A percentile compares a stretch with the other conserved stretches of the same genome.
Conservation (phyloP, 2,888 invertebrate genomes). For the Fabriciana adippe region DNA sequence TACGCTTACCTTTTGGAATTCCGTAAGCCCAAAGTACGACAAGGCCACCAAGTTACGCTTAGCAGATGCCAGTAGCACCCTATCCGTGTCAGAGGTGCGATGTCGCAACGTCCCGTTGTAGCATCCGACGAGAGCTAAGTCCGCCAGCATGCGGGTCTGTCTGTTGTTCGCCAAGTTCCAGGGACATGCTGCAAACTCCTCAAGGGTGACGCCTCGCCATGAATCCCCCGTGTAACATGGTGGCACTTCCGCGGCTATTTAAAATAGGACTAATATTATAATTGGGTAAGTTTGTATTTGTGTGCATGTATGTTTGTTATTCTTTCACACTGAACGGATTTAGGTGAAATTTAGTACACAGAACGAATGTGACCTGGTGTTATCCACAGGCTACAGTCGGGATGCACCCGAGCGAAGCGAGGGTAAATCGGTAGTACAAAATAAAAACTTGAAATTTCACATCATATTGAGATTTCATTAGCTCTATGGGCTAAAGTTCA, state of each 20-base stretch:
- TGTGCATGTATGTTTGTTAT: too few relatives aligned
- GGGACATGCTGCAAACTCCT: conserved; percentile 94
- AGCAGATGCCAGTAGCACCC: conserved; percentile 95
- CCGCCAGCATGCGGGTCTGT: conserved; percentile 98
- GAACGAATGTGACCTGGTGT: too few relatives aligned
- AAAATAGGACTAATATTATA: background rate
- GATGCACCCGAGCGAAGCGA: too few relatives aligned
- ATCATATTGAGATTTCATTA: too few relatives aligned
- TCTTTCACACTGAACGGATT: background rate
- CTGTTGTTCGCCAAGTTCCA: conserved; percentile 97
- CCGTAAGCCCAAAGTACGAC: conserved; percentile 98
- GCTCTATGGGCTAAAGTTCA: too few relatives aligned
- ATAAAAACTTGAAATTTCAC: too few relatives aligned
- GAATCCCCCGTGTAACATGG: conserved; percentile 89
- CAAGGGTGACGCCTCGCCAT: conserved; percentile 94
- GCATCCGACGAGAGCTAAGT: conserved; percentile 96
- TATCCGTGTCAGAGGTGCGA: conserved; percentile 86
- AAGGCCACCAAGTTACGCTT: conserved; percentile 96
- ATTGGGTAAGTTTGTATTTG: background rate
- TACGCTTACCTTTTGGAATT: conserved; percentile 90
- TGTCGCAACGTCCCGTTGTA: conserved; percentile 93
- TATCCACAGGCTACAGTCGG: too few relatives aligned
- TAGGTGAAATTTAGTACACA: background rate
- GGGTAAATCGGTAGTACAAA: background rate
- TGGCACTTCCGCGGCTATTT: conserved; percentile 80